phyloP scores from a whole-genome alignment of 2,888 invertebrate genomes.

The Hedya salicella region DNA sequence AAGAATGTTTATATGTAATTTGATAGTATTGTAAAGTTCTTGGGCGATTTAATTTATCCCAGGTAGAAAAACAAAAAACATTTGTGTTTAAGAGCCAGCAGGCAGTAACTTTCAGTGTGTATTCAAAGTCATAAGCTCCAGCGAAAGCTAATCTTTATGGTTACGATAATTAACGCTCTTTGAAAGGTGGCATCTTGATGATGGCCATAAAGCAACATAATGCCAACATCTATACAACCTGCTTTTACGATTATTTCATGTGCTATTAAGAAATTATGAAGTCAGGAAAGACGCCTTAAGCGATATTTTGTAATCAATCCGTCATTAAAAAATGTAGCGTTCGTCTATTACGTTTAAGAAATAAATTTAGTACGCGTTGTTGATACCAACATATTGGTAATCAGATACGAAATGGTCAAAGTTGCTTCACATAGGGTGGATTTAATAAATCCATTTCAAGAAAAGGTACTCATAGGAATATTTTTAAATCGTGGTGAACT shows the following conservation, averaged over 20 bases:
- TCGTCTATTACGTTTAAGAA: neutral
- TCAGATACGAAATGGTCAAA: too few species aligned
- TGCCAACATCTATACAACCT: conserved; percentile 60
- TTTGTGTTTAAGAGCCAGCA: too few species aligned
- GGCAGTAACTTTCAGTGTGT: neutral
- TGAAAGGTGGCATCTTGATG: conserved; percentile 65
- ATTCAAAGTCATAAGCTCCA: conserved; percentile 24
- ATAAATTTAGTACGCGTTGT: neutral
- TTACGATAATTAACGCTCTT: conserved; percentile 59
- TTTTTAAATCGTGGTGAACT: too few species aligned
- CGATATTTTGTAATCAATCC: conserved; percentile 22
- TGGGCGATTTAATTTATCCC: neutral
- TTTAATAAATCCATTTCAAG: too few species aligned
- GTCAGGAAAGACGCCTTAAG: conserved; percentile 15
- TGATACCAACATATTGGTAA: too few species aligned
- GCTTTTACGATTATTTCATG: conserved; percentile 67
- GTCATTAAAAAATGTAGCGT: conserved; percentile 7
- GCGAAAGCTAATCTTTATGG: conserved; percentile 32
- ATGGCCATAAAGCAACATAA: conserved; percentile 65
- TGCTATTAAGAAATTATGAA: conserved; percentile 53
- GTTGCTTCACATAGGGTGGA: too few species aligned
- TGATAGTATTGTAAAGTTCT: neutral
- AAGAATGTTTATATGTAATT: neutral
- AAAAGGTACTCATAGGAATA: too few species aligned
- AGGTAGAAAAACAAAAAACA: neutral